Evolutionary conservation across 53 echinoderm and acorn worm species (phyloP).

Genomic region (Apostichopus leukothele): DNA sequence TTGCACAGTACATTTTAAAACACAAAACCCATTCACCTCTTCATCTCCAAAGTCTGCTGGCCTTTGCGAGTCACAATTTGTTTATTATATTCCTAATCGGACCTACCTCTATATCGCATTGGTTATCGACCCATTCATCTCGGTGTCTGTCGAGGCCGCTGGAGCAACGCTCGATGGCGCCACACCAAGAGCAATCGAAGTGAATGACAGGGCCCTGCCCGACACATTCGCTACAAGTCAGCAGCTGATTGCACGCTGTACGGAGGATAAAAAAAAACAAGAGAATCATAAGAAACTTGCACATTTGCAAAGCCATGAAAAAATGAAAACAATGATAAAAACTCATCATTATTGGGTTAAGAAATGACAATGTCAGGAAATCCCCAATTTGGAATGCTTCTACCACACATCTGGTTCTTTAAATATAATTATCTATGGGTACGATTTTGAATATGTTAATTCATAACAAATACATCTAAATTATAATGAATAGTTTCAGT

Average conservation of each 20-base stretch:
- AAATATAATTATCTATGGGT: no score
- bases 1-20: no score
- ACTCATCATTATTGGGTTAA: no score
- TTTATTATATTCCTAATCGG: neutral
- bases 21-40: no score
- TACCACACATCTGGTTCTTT: no score
- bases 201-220: constrained; percentile 28
- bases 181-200: constrained; percentile 92
- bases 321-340: neutral
- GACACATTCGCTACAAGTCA: constrained; percentile 56
- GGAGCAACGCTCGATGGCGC: constrained; percentile 66
- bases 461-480: no score
- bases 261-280: neutral
- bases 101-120: constrained; percentile 69
- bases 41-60: no score
- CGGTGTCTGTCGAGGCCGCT: constrained; percentile 83
- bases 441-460: no score
- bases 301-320: neutral
- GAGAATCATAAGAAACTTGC: neutral
- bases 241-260: constrained; percentile 68
- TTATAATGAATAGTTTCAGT: no score
- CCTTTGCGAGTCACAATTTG: no score
- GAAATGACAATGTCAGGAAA: no score
- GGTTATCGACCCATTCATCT: constrained; percentile 70
- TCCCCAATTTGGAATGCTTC: no score